Conservation (phyloP, 2,797 vertebrate genomes). For the Amphiprion clarkii region DNA sequence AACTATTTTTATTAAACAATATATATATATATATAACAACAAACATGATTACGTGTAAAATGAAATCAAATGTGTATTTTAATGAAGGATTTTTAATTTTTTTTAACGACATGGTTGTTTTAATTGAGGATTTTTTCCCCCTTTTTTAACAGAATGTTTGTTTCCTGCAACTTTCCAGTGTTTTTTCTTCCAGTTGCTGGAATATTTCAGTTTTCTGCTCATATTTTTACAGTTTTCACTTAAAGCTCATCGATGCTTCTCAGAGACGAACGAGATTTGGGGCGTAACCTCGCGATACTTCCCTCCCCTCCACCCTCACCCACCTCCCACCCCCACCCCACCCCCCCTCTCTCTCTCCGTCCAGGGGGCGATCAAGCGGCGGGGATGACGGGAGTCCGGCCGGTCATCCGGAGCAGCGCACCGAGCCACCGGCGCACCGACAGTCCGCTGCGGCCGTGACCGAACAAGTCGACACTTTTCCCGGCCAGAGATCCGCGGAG, state of each 20-base stretch:
- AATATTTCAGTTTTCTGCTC: too few relatives aligned
- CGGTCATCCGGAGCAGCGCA: slow-evolving; percentile 39
- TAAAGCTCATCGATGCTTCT: not conserved
- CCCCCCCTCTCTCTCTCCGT: not conserved
- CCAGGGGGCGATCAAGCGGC: slow-evolving; percentile 63
- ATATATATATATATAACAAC: too few relatives aligned
- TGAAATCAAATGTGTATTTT: too few relatives aligned
- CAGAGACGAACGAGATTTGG: slow-evolving; percentile 41
- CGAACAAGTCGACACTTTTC: slow-evolving; percentile 3
- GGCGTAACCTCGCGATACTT: slow-evolving; percentile 66
- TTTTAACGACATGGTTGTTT: too few relatives aligned
- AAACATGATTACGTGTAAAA: too few relatives aligned
- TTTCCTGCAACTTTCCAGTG: too few relatives aligned
- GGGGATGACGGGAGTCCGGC: slow-evolving; percentile 55
- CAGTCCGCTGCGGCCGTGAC: slow-evolving; percentile 11
- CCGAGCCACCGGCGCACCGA: slow-evolving; percentile 25
- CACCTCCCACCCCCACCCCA: not conserved
- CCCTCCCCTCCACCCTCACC: not conserved
- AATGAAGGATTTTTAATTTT: too few relatives aligned
- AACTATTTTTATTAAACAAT: too few relatives aligned
- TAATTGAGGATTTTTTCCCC: too few relatives aligned
- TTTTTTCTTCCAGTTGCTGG: too few relatives aligned
- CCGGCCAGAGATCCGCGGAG: not conserved
- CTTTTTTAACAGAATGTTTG: too few relatives aligned
- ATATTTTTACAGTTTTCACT: too few relatives aligned